Conservation (phyloP, 2,113 vertebrate species). For the Cochlearius cochlearius region DNA sequence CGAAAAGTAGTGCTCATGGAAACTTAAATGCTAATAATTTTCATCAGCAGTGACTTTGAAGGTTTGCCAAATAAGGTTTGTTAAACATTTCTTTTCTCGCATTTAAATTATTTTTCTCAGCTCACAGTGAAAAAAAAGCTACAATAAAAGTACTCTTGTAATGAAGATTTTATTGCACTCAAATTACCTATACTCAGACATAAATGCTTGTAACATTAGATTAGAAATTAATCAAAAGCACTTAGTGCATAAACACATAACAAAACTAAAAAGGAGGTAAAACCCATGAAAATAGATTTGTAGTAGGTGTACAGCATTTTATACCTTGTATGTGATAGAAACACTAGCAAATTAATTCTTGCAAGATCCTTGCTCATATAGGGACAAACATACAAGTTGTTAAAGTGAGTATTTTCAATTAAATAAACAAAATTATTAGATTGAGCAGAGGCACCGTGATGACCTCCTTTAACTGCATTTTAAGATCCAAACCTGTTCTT, state of each 20-base stretch:
- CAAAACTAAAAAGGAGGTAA: background rate
- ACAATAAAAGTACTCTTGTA: background rate
- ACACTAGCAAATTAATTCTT: background rate
- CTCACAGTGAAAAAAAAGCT: background rate
- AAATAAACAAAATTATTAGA: background rate
- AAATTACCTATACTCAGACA: background rate
- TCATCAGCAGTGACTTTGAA: constrained; percentile 26
- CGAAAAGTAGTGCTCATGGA: background rate
- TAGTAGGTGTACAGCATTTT: background rate
- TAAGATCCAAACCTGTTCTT: background rate
- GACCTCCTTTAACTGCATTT: background rate
- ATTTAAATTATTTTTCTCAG: background rate
- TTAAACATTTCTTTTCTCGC: background rate
- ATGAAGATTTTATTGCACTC: background rate
- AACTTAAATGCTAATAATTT: constrained; percentile 22
- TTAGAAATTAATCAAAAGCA: constrained; percentile 4
- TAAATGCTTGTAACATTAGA: background rate
- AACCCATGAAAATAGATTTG: background rate
- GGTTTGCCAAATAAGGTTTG: constrained; percentile 22
- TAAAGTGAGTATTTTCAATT: background rate
- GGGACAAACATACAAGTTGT: background rate
- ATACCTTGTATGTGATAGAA: background rate
- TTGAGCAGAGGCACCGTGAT: background rate
- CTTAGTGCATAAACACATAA: background rate
- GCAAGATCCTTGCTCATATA: background rate